These are phyloP conservation scores for Aphyosemion australe DNA, from an alignment of 2,113 vertebrate species.

Conservation along the genomic window DNA sequence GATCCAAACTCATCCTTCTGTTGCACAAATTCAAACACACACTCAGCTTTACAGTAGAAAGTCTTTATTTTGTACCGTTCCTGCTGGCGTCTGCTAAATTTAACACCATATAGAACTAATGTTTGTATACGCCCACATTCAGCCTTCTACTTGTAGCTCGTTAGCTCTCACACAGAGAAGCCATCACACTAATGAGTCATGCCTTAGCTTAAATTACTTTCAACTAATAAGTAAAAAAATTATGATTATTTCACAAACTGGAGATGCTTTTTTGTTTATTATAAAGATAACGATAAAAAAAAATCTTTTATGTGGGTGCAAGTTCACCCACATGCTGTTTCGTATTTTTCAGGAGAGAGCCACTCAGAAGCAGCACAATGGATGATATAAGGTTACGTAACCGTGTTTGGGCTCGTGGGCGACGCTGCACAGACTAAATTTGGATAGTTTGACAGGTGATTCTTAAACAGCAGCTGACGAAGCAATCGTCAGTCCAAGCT, in stretches of 20 bases:
- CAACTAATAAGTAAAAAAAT: constrained; percentile 4
- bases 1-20: constrained; percentile 50
- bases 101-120: constrained; percentile 22
- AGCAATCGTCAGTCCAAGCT: background rate
- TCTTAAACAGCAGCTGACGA: constrained; percentile 11
- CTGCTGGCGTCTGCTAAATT: constrained; percentile 40
- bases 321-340: constrained; percentile 28
- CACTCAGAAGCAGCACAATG: constrained; percentile 24
- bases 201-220: constrained; percentile 17
- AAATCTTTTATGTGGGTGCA: constrained; percentile 8
- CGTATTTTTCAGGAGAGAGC: constrained; percentile 19
- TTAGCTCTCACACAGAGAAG: background rate
- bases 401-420: constrained; percentile 16
- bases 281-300: background rate
- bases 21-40: constrained; percentile 26
- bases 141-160: constrained; percentile 1
- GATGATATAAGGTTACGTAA: constrained; percentile 35
- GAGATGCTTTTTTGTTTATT: constrained; percentile 7
- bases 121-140: constrained; percentile 26
- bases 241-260: too few species aligned
- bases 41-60: constrained; percentile 24
- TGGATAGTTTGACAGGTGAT: constrained; percentile 3
- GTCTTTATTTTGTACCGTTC: constrained; percentile 37
- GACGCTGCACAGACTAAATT: constrained; percentile 15
- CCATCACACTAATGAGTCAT: background rate